Conservation (phyloP, 2,113 vertebrate species). For the Himantopus leucocephalus region DNA sequence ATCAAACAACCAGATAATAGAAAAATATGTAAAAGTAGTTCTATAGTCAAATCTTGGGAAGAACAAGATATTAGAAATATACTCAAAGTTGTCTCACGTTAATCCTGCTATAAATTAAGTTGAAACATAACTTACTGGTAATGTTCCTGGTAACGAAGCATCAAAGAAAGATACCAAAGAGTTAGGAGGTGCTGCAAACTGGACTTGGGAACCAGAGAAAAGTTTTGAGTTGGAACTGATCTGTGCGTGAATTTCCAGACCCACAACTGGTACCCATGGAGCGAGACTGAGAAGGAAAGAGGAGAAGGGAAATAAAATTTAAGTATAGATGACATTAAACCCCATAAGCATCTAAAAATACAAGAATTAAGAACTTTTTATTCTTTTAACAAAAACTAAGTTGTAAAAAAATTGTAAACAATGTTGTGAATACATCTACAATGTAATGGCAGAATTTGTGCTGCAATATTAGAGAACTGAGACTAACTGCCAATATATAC, state of each 20-base stretch:
- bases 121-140: slow-evolving; percentile 84
- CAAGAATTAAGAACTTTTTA: background rate
- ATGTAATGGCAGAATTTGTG: background rate
- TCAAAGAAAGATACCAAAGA: slow-evolving; percentile 95
- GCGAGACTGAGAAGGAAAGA: slow-evolving; percentile 71
- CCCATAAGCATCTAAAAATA: background rate
- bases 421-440: background rate
- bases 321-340: background rate
- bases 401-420: background rate
- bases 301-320: background rate
- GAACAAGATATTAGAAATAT: background rate
- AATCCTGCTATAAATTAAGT: background rate
- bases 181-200: slow-evolving; percentile 91
- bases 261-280: slow-evolving; percentile 87
- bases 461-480: background rate
- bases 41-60: background rate
- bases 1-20: background rate
- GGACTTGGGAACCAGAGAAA: slow-evolving; percentile 89
- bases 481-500: background rate
- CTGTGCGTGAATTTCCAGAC: slow-evolving; percentile 95
- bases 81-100: background rate
- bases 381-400: background rate
- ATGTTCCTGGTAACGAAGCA: slow-evolving; percentile 94
- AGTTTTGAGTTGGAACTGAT: slow-evolving; percentile 92
- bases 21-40: background rate